Evolutionary conservation across 2,113 vertebrate species (phyloP).

Genomic region (Perccottus glenii): DNA sequence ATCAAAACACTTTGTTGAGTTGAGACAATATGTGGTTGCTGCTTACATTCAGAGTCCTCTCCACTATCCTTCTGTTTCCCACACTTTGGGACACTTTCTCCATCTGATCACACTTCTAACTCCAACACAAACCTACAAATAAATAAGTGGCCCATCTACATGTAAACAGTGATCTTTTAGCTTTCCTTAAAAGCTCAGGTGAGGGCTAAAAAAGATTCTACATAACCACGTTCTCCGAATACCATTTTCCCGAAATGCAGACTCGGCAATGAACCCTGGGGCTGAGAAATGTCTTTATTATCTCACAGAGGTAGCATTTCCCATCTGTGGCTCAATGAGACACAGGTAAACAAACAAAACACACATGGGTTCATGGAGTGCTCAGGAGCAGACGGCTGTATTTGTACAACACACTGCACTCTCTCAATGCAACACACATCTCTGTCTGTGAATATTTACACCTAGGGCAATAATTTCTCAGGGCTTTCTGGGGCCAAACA

Average conservation of each 20-base stretch:
- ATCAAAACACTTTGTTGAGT: background rate
- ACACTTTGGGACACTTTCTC: background rate
- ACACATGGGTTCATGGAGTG: slow-evolving; percentile 40
- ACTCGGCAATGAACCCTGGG: slow-evolving; percentile 34
- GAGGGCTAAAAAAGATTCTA: slow-evolving; percentile 30
- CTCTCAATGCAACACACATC: background rate
- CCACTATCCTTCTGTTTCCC: background rate
- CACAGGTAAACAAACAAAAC: slow-evolving; percentile 57
- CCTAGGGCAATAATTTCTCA: slow-evolving; percentile 30
- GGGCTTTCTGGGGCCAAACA: slow-evolving; percentile 28
- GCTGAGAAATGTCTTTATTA: slow-evolving; percentile 38
- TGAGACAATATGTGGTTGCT: background rate
- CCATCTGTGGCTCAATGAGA: slow-evolving; percentile 56
- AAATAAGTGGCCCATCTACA: slow-evolving; percentile 12
- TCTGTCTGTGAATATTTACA: slow-evolving; percentile 10
- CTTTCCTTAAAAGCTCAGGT: slow-evolving; percentile 39
- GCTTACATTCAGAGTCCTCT: background rate
- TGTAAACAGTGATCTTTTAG: background rate
- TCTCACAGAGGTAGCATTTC: slow-evolving; percentile 45
- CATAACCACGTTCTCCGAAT: slow-evolving; percentile 33
- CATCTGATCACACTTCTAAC: background rate
- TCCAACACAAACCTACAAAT: slow-evolving; percentile 1
- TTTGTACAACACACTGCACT: slow-evolving; percentile 21
- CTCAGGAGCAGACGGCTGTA: slow-evolving; percentile 40
- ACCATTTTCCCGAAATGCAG: slow-evolving; percentile 29